phyloP scores from a whole-genome alignment of 2,797 vertebrate species.

The Staurois parvus region DNA sequence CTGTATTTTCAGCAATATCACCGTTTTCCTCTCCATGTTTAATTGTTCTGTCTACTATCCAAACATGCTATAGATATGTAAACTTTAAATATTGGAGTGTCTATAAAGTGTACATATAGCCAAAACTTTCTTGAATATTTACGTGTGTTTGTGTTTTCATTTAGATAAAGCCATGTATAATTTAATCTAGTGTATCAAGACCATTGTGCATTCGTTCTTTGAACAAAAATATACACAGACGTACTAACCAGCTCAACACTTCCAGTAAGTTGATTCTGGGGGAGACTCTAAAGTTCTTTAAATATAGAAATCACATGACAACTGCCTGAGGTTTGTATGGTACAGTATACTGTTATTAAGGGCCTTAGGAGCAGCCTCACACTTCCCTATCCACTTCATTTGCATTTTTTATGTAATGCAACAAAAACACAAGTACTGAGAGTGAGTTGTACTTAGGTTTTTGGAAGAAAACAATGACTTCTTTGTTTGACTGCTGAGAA shows the following conservation, averaged over 20 bases:
- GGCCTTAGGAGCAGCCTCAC: neutral
- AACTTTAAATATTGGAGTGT: too few species aligned
- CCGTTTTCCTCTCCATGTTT: too few species aligned
- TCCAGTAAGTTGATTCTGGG: neutral
- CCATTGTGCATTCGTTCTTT: too few species aligned
- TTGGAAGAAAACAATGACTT: neutral
- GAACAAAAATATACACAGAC: too few species aligned
- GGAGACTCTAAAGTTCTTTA: neutral
- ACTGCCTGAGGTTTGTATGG: neutral
- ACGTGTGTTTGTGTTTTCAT: too few species aligned
- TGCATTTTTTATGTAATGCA: neutral
- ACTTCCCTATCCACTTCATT: constrained; percentile 45
- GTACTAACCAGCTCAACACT: neutral
- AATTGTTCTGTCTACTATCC: too few species aligned
- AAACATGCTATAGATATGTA: too few species aligned
- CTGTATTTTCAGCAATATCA: too few species aligned
- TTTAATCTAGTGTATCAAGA: too few species aligned
- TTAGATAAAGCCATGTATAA: too few species aligned
- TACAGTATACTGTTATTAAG: constrained; percentile 23
- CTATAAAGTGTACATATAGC: too few species aligned
- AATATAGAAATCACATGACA: constrained; percentile 11
- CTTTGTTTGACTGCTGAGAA: constrained; percentile 24
- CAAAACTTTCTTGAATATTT: too few species aligned
- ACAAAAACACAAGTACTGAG: neutral
- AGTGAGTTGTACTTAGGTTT: neutral